Percentiles rank a stretch among this genome's conserved stretches.
Conservation (phyloP, 2,888 invertebrate genomes). For the Drosophila greeni region DNA sequence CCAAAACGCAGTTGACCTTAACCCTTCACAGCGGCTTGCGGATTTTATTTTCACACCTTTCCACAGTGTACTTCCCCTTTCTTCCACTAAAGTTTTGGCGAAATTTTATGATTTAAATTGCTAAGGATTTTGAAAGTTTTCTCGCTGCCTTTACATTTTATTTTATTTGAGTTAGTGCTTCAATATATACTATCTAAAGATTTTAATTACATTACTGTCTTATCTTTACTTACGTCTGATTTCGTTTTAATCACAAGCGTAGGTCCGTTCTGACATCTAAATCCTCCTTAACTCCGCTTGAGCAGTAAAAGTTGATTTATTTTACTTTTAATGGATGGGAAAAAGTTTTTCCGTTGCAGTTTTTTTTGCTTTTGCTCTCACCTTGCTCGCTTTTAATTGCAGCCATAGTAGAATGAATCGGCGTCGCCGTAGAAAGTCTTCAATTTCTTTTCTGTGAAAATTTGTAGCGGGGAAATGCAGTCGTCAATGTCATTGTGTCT, state of each 20-base stretch:
- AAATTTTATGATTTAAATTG: constrained; percentile 4
- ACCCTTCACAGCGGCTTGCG: constrained; percentile 11
- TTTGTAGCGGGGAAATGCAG: constrained; percentile 46
- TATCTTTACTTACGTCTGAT: background rate
- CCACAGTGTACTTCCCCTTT: background rate
- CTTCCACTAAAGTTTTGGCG: background rate
- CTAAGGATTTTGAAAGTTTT: background rate
- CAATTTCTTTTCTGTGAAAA: constrained; percentile 57
- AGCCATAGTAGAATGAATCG: constrained; percentile 40
- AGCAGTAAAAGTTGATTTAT: constrained; percentile 57
- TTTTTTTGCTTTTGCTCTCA: constrained; percentile 31
- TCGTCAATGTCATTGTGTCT: constrained; percentile 52
- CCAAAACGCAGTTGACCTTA: constrained; percentile 12
- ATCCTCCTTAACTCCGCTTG: background rate
- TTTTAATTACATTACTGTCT: background rate
- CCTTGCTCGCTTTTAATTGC: constrained; percentile 33
- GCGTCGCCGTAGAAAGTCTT: constrained; percentile 58
- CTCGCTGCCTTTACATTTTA: background rate
- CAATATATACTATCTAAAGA: background rate
- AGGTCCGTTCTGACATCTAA: constrained; percentile 2
- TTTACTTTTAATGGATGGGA: constrained; percentile 61
- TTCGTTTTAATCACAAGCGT: constrained; percentile 6
- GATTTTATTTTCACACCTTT: constrained; percentile 13
- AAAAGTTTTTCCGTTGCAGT: constrained; percentile 29
- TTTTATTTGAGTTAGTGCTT: background rate